Conservation (phyloP, 2,888 invertebrate species). For the Drosophila putrida region DNA sequence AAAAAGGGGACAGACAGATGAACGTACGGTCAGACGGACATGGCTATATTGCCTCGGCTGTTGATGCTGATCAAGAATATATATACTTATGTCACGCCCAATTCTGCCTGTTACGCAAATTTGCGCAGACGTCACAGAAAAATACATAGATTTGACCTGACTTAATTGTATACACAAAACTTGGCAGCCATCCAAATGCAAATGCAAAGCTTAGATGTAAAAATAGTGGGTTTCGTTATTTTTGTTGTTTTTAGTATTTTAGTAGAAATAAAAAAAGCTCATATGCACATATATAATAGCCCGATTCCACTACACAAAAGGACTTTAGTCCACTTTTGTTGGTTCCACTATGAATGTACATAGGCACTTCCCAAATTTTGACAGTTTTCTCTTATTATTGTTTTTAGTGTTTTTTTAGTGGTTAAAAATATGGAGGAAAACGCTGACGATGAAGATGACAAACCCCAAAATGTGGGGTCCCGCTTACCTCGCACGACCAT, state of each 20-base stretch:
- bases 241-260: conserved; percentile 40
- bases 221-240: conserved; percentile 38
- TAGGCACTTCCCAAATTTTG: no score
- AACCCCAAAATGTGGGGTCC: conserved; percentile 30
- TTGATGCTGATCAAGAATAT: no score
- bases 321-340: no score
- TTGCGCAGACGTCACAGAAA: neutral
- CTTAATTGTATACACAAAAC: conserved; percentile 29
- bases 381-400: no score
- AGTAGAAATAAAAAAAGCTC: conserved; percentile 33
- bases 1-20: no score
- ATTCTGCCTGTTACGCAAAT: no score
- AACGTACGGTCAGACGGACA: no score
- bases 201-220: conserved; percentile 25
- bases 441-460: conserved; percentile 44
- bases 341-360: no score
- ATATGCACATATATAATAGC: conserved; percentile 2
- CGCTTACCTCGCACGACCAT: conserved; percentile 48
- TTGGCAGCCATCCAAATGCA: conserved; percentile 45
- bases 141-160: conserved; percentile 34
- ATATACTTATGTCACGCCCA: no score
- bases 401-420: no score
- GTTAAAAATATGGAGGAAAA: conserved; percentile 45
- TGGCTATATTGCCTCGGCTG: no score
- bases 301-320: no score